phyloP scores from a whole-genome alignment of 2,113 vertebrate species.

The Ptychochromis oligacanthus region DNA sequence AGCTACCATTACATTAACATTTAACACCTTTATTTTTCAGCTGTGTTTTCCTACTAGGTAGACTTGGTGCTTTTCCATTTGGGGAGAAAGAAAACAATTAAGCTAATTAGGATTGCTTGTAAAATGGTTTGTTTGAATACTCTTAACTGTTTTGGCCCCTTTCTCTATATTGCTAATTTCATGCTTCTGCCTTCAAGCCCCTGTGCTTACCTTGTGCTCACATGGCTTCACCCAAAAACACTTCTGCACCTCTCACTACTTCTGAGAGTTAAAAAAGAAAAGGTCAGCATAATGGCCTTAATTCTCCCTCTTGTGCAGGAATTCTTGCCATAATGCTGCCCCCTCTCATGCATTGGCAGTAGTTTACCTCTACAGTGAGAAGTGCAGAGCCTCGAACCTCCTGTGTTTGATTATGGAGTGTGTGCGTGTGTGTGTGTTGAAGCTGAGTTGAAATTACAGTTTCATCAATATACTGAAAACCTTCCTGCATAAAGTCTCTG shows the following conservation, averaged over 20 bases:
- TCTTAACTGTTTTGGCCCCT: slow-evolving; percentile 3
- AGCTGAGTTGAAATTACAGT: background rate
- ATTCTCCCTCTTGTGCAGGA: background rate
- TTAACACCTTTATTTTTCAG: slow-evolving; percentile 7
- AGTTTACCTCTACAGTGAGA: background rate
- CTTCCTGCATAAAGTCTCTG: background rate
- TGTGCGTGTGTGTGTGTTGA: slow-evolving; percentile 5
- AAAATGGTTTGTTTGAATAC: slow-evolving; percentile 31
- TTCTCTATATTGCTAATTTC: slow-evolving; percentile 39
- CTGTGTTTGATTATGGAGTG: slow-evolving; percentile 5
- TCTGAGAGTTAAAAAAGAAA: background rate
- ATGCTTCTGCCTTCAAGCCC: slow-evolving; percentile 33
- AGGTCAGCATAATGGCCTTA: background rate
- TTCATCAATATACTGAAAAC: slow-evolving; percentile 2
- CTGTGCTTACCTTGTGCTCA: slow-evolving; percentile 27
- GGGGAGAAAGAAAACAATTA: background rate
- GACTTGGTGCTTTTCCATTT: background rate
- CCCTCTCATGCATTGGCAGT: background rate
- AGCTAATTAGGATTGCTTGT: slow-evolving; percentile 14
- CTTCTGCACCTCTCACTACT: slow-evolving; percentile 13
- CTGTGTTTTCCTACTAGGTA: background rate
- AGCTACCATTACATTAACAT: slow-evolving; percentile 28
- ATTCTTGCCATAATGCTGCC: background rate
- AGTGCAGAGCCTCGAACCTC: slow-evolving; percentile 16
- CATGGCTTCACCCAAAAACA: slow-evolving; percentile 22